Conservation (phyloP, 2,113 vertebrate species). For the Tenebrosternarchus preto region DNA sequence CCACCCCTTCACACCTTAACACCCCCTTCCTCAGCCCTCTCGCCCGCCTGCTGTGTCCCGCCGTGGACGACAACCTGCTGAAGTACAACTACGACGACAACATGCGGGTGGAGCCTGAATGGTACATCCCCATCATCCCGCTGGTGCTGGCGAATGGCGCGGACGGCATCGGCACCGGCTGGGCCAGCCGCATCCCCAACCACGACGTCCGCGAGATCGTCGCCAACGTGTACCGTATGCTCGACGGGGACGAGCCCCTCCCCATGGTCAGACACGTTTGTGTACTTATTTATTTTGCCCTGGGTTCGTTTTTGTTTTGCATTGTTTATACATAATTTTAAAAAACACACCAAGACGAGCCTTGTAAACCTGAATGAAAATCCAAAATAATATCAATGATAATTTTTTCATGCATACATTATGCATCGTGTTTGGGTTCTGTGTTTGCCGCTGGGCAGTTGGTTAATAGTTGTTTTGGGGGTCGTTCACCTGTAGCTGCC, state of each 20-base stretch:
- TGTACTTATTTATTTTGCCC: too few species aligned
- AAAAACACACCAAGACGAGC: background rate
- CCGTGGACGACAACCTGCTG: slow-evolving; percentile 86
- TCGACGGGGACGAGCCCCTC: slow-evolving; percentile 85
- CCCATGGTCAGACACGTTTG: slow-evolving; percentile 82
- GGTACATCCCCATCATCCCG: slow-evolving; percentile 97
- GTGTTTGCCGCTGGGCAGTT: too few species aligned
- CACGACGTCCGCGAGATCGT: slow-evolving; percentile 88
- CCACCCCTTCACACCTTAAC: background rate
- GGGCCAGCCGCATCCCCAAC: slow-evolving; percentile 94
- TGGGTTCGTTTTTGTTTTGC: too few species aligned
- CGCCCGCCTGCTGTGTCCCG: slow-evolving; percentile 86
- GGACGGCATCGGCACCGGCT: slow-evolving; percentile 96
- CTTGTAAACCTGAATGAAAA: too few species aligned
- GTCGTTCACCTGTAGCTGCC: slow-evolving; percentile 83
- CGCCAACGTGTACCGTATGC: slow-evolving; percentile 85
- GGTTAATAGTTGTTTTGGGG: too few species aligned
- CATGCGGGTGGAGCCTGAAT: slow-evolving; percentile 93
- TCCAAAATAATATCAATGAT: too few species aligned
- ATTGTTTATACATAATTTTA: background rate
- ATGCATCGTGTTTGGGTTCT: too few species aligned
- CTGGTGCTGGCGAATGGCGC: slow-evolving; percentile 89
- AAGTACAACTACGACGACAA: slow-evolving; percentile 95
- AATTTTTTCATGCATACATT: too few species aligned
- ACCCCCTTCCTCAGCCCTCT: slow-evolving; percentile 75